These are phyloP conservation scores for Chelon auratus DNA, from an alignment of 2,797 vertebrate species.

Conservation along the genomic window DNA sequence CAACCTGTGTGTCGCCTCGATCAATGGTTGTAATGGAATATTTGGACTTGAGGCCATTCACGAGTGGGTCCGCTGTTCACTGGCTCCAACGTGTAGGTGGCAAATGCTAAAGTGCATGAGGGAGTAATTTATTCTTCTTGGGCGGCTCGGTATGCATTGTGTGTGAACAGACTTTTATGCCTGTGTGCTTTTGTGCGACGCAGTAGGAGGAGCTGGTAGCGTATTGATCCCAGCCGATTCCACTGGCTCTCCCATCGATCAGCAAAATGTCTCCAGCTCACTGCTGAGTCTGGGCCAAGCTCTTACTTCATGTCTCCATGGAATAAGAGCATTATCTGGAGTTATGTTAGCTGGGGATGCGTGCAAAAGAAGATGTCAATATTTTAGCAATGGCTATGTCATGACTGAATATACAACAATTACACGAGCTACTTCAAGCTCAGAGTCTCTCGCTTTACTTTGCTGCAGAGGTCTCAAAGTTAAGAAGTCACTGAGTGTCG, in stretches of 20 bases:
- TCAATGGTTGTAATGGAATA: constrained; percentile 62
- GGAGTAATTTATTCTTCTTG: constrained; percentile 52
- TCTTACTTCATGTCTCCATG: constrained; percentile 31
- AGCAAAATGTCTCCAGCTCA: constrained; percentile 42
- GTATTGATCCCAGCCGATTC: constrained; percentile 66
- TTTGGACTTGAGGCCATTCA: constrained; percentile 50
- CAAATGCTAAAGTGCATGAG: constrained; percentile 41
- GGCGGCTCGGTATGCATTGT: constrained; percentile 3
- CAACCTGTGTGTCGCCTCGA: constrained; percentile 21
- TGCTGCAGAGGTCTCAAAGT: neutral
- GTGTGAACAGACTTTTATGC: constrained; percentile 23
- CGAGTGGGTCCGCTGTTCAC: constrained; percentile 21
- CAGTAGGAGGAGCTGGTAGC: constrained; percentile 29
- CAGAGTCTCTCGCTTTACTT: neutral
- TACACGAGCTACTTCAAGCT: neutral
- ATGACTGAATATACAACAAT: constrained; percentile 5
- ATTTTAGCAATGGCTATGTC: constrained; percentile 25
- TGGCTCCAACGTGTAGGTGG: constrained; percentile 44
- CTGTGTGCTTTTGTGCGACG: constrained; percentile 33
- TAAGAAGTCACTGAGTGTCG: neutral
- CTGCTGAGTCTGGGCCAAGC: constrained; percentile 40
- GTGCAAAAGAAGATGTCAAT: constrained; percentile 24
- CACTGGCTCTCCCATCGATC: constrained; percentile 61
- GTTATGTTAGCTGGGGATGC: constrained; percentile 23
- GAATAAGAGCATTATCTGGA: too few relatives aligned